Conservation (phyloP, 2,113 vertebrate genomes). For the Rousettus leschenaultii region DNA sequence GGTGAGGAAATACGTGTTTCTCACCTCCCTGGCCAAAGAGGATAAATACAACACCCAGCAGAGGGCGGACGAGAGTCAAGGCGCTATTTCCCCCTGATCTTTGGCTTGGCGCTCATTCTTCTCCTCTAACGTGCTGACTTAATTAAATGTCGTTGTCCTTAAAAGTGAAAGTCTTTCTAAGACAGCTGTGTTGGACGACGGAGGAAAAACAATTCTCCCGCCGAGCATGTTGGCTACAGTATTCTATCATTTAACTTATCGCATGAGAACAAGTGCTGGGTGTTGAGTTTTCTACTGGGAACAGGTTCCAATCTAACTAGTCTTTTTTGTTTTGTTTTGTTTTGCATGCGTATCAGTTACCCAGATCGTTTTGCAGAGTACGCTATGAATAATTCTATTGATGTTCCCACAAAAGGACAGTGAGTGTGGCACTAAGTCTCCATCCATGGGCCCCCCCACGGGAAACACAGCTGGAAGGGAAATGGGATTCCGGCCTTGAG, state of each 20-base stretch:
- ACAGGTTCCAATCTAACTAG: background rate
- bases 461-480: background rate
- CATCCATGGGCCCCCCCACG: background rate
- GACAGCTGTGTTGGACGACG: background rate
- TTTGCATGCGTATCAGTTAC: background rate
- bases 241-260: background rate
- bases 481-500: background rate
- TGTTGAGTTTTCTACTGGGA: background rate
- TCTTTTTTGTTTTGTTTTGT: background rate
- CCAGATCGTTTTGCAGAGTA: slow-evolving; percentile 17
- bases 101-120: background rate
- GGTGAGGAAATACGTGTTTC: background rate
- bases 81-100: background rate
- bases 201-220: background rate
- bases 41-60: background rate
- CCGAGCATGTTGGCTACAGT: background rate
- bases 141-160: background rate
- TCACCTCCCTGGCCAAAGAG: background rate
- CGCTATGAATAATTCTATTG: background rate
- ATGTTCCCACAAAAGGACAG: background rate
- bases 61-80: slow-evolving; percentile 25
- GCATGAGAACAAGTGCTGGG: background rate
- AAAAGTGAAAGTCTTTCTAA: background rate
- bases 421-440: background rate
- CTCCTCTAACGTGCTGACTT: background rate